Evolutionary conservation across 2,888 invertebrate species (phyloP), one percentile per base, ranked within the genome.

Genomic region (Troides aeacus): DNA sequence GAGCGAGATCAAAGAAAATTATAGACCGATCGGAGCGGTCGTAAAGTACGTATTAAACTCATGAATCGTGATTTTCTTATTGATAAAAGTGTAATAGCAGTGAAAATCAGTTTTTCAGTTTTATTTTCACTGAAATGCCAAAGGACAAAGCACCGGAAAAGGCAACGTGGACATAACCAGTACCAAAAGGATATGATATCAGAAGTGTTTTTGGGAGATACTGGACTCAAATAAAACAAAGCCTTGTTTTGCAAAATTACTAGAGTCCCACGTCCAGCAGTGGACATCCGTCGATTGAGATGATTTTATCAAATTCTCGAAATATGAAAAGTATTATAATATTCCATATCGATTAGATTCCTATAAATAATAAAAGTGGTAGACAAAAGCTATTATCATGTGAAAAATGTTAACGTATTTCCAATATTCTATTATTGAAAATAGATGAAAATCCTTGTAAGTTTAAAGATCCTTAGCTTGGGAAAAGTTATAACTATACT

Each of bases 1-100:
- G 59, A 1, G 50, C 39, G 36, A 58, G 70, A 70, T 70, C 70
- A 66, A 66, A 70, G 70, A 70, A 70, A 63, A 70, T 59, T 66
- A 62, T 59, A 59, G 66, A 68, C 50, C 42, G 56, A 63, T 59
- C 30, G 42, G 39, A 46, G n/a, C 12, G 59, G 59, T 66, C 36
- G 21, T 58, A 50, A 62, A 65, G 21, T 58, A 58, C 46, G 53
- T 58, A 62, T 39, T 67, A 62, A 58, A 46, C 56, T 46, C 46
- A 0, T 36, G 42, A 36, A 30, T 57, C 57, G 61, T 63, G 42
- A 42, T 58, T 68, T 46, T 46, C 10, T 46, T 21, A 56, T 56
- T 21, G 18, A 56, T 56, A 56, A 56, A 56, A 18, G 56, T 21
- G 56, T 46, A 46, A 15, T 46, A 46, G 46, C 12, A 46, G 3